Conservation (phyloP, 2,797 vertebrate species). For the Scyliorhinus canicula region DNA sequence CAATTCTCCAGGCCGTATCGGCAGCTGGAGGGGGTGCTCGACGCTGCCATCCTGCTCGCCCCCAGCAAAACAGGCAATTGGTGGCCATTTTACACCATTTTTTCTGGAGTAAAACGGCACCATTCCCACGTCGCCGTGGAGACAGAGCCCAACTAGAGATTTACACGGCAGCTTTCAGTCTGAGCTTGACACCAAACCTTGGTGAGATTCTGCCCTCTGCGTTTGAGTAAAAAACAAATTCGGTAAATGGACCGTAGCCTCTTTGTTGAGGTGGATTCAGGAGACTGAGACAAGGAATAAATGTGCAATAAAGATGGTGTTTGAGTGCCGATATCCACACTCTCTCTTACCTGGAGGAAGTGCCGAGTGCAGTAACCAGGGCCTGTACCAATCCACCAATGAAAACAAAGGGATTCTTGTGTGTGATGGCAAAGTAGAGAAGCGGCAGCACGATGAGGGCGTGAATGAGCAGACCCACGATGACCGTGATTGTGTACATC, state of each 20-base stretch:
- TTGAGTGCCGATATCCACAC: not conserved
- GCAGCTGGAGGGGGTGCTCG: too few species aligned
- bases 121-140: too few species aligned
- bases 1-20: too few species aligned
- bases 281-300: not conserved
- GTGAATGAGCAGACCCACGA: slow-evolving; percentile 83
- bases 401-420: slow-evolving; percentile 88
- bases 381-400: slow-evolving; percentile 87
- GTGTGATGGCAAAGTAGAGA: slow-evolving; percentile 83
- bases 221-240: not conserved
- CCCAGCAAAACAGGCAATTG: too few species aligned
- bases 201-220: too few species aligned
- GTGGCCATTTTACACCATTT: too few species aligned
- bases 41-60: too few species aligned
- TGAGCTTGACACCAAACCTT: too few species aligned
- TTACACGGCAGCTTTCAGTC: too few species aligned
- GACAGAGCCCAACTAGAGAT: too few species aligned
- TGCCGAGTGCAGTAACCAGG: slow-evolving; percentile 84
- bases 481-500: slow-evolving; percentile 93
- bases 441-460: slow-evolving; percentile 79
- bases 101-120: too few species aligned
- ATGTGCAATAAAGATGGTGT: not conserved
- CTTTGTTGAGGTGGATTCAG: not conserved
- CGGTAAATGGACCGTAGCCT: not conserved
- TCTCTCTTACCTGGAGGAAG: slow-evolving; percentile 78